phyloP scores from a whole-genome alignment of 1,140 invertebrate species.

The Bombus pascuorum region DNA sequence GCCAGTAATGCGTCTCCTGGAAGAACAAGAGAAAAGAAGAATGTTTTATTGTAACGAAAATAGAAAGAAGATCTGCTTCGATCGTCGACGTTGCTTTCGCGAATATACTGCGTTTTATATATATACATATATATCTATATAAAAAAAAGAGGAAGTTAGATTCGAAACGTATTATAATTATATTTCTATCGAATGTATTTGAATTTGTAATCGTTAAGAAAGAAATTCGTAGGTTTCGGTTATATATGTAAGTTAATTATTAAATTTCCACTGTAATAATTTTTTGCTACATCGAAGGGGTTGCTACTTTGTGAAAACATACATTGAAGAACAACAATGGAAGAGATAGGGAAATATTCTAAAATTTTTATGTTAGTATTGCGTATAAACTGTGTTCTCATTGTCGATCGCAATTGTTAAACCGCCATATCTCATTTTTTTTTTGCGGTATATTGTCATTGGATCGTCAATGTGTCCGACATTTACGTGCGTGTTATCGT shows the following conservation, averaged over 20 bases:
- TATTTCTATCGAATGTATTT: constrained; percentile 21
- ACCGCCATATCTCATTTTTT: neutral
- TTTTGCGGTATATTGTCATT: neutral
- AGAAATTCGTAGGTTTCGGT: neutral
- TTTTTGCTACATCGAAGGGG: neutral
- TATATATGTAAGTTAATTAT: neutral
- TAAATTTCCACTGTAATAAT: neutral
- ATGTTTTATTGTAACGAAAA: neutral
- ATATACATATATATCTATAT: neutral
- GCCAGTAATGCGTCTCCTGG: constrained; percentile 33
- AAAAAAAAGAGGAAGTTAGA: neutral
- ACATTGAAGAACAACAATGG: neutral
- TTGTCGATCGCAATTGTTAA: neutral
- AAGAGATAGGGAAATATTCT: neutral
- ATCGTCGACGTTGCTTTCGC: constrained; percentile 10
- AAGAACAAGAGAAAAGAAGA: neutral
- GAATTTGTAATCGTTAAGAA: constrained; percentile 15
- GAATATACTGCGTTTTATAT: neutral
- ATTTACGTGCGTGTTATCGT: neutral
- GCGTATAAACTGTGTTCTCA: neutral
- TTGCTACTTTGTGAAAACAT: neutral
- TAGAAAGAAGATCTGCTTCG: constrained; percentile 1
- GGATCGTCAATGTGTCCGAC: neutral
- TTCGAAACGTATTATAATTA: constrained; percentile 16
- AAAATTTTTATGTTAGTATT: neutral